phyloP scores from a whole-genome alignment of 2,113 vertebrate genomes.

The Salvelinus sp. region DNA sequence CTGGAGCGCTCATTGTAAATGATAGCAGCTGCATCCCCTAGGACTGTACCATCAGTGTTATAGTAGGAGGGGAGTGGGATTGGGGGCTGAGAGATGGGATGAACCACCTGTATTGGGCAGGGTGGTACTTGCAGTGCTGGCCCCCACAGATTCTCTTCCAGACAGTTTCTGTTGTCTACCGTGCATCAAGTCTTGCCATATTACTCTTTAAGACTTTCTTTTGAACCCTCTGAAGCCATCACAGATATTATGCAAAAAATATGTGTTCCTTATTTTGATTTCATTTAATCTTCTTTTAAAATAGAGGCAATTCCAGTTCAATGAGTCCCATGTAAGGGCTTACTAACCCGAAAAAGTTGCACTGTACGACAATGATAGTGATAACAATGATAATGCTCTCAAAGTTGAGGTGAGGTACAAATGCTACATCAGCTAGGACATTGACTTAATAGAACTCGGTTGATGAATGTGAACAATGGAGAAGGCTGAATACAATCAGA shows the following conservation, averaged over 20 bases:
- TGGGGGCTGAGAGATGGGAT: constrained; percentile 12
- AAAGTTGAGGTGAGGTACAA: neutral
- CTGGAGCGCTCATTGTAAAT: constrained; percentile 51
- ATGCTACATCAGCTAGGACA: no score
- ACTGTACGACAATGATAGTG: constrained; percentile 18
- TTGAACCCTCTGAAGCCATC: constrained; percentile 38
- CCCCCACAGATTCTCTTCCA: constrained; percentile 20
- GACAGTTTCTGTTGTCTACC: constrained; percentile 26
- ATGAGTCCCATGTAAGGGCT: constrained; percentile 35
- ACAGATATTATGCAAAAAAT: constrained; percentile 56
- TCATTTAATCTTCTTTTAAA: constrained; percentile 24
- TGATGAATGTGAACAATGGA: constrained; percentile 24
- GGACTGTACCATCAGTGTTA: constrained; percentile 19
- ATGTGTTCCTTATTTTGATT: constrained; percentile 35
- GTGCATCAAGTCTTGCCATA: constrained; percentile 32
- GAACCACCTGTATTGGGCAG: neutral
- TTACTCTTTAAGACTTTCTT: constrained; percentile 31
- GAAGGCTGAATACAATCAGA: constrained; percentile 52
- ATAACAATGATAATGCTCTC: constrained; percentile 22
- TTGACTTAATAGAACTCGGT: neutral
- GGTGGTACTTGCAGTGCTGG: neutral
- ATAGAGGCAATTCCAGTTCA: constrained; percentile 17
- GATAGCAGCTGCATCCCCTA: constrained; percentile 58
- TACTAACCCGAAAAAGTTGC: constrained; percentile 42
- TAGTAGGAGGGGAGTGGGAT: constrained; percentile 11